Conservation (phyloP, 1,140 invertebrate species). For the Drosophila nigromelanica region DNA sequence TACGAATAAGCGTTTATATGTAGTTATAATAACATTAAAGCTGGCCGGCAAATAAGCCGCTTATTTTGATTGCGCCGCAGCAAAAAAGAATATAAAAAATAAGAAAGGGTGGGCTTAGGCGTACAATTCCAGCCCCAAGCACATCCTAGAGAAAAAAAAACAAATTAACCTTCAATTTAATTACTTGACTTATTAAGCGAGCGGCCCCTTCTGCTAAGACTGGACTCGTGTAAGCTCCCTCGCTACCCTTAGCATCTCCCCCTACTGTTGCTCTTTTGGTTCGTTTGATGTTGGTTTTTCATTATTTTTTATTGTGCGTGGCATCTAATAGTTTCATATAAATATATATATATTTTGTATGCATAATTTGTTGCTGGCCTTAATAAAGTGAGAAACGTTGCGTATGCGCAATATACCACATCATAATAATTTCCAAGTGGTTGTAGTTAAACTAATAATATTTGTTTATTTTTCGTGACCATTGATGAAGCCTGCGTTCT, state of each 20-base stretch:
- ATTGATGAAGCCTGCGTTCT: slow-evolving; percentile 57
- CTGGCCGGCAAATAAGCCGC: slow-evolving; percentile 51
- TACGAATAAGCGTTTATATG: slow-evolving; percentile 3
- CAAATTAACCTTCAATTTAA: slow-evolving; percentile 72
- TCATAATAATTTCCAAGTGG: slow-evolving; percentile 9
- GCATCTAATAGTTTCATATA: slow-evolving; percentile 49
- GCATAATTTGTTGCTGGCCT: slow-evolving; percentile 14
- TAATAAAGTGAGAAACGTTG: slow-evolving; percentile 49
- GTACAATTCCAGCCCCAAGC: not conserved
- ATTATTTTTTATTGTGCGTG: slow-evolving; percentile 58
- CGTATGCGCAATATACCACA: slow-evolving; percentile 60
- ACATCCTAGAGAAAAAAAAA: slow-evolving; percentile 19
- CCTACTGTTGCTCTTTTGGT: not conserved
- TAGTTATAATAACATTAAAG: slow-evolving; percentile 71
- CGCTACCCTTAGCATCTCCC: too few species aligned
- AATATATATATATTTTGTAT: slow-evolving; percentile 23
- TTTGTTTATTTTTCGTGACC: slow-evolving; percentile 18
- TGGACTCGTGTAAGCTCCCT: too few species aligned
- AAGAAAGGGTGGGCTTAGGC: slow-evolving; percentile 22
- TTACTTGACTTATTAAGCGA: slow-evolving; percentile 52
- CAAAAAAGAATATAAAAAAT: slow-evolving; percentile 10
- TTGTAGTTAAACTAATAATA: slow-evolving; percentile 2
- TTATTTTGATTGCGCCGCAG: slow-evolving; percentile 67
- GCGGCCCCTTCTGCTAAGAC: too few species aligned
- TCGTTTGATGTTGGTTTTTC: slow-evolving; percentile 19